Evolutionary conservation across 2,888 invertebrate species (phyloP).

Genomic region (Rotaria magnacalcarata): DNA sequence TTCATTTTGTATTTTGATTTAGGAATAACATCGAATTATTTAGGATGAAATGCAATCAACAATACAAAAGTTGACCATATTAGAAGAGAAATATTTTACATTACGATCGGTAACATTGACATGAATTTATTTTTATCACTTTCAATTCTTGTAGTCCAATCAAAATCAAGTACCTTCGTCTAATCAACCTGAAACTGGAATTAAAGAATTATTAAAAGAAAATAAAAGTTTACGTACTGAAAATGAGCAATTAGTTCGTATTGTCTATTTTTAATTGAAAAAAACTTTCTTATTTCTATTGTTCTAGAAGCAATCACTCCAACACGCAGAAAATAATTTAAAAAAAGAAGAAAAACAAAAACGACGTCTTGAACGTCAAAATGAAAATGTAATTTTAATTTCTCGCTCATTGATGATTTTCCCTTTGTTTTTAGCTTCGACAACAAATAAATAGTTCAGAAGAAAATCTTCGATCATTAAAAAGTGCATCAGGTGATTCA

Average conservation of each 20-base stretch:
- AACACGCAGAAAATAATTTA: neutral
- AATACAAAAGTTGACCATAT: neutral
- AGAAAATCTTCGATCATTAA: neutral
- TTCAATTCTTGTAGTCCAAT: neutral
- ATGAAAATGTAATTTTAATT: neutral
- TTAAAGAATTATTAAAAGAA: slow-evolving; percentile 30
- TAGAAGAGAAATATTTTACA: slow-evolving; percentile 4
- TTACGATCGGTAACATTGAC: neutral
- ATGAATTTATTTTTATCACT: neutral
- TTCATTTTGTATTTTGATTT: neutral
- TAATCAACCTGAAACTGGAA: neutral
- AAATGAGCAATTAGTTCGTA: neutral
- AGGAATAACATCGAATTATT: neutral
- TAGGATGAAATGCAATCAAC: slow-evolving; percentile 2
- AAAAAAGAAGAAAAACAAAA: neutral
- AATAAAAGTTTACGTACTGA: neutral
- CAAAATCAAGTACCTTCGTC: neutral
- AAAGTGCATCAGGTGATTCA: neutral
- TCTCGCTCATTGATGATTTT: neutral
- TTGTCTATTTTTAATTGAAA: neutral
- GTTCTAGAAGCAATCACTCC: neutral
- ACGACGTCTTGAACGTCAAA: neutral
- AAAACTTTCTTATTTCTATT: neutral
- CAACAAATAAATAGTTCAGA: neutral
- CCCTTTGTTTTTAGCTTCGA: neutral